These are phyloP conservation scores for Prionace glauca DNA, from an alignment of 2,797 vertebrate genomes.

Conservation along the genomic window DNA sequence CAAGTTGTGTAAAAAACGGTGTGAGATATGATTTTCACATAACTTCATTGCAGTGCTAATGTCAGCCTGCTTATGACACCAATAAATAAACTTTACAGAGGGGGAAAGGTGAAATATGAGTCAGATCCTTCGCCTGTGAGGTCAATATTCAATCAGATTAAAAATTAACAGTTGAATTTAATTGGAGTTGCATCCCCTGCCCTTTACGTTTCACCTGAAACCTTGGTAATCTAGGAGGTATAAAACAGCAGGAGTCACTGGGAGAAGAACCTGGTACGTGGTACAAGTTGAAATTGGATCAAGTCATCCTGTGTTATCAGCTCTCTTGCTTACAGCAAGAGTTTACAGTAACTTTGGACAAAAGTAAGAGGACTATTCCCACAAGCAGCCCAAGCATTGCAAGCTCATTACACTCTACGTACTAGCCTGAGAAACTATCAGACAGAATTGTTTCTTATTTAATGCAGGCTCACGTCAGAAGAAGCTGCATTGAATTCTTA, in stretches of 20 bases:
- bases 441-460: slow-evolving; percentile 16
- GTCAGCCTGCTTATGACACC: no score
- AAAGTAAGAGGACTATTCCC: not conserved
- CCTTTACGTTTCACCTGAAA: not conserved
- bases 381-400: not conserved
- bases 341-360: slow-evolving; percentile 3
- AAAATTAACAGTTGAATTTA: not conserved
- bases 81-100: no score
- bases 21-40: no score
- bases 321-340: not conserved
- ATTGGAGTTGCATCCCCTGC: not conserved
- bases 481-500: slow-evolving; percentile 30
- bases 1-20: not conserved
- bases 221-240: not conserved
- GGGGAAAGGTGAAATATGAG: not conserved
- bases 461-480: slow-evolving; percentile 22
- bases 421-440: slow-evolving; percentile 9
- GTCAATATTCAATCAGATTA: not conserved
- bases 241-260: not conserved
- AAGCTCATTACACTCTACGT: not conserved
- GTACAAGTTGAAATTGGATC: not conserved
- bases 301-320: not conserved
- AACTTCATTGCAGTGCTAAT: no score
- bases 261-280: not conserved
- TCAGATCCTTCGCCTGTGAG: not conserved